phyloP scores from a whole-genome alignment of 2,888 invertebrate genomes.

The Melipona beecheii region DNA sequence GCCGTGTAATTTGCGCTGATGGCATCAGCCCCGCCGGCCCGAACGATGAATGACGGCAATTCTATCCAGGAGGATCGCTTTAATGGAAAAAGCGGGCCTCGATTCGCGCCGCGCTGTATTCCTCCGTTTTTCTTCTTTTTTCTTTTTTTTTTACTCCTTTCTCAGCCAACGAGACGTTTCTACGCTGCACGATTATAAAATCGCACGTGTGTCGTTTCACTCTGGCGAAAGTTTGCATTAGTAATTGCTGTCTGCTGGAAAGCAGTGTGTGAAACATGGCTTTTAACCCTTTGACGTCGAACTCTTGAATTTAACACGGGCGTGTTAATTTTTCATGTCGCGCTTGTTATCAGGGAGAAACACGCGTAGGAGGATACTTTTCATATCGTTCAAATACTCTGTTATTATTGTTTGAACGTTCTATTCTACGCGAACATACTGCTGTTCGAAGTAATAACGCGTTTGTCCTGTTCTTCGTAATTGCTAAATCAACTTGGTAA shows the following conservation, averaged over 20 bases:
- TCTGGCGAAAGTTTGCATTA: not conserved
- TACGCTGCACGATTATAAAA: not conserved
- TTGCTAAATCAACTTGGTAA: no score
- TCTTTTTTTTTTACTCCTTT: no score
- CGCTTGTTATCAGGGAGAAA: no score
- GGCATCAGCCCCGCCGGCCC: constrained; percentile 24
- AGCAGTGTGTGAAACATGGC: not conserved
- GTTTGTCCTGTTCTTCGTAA: no score
- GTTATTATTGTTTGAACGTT: no score
- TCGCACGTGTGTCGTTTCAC: no score
- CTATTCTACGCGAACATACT: no score
- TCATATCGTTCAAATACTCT: no score
- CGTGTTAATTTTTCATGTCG: no score
- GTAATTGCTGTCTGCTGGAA: not conserved
- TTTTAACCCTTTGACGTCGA: not conserved
- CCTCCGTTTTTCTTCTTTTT: not conserved
- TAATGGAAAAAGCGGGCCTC: constrained; percentile 21
- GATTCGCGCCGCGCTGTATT: not conserved
- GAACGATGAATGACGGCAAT: constrained; percentile 34
- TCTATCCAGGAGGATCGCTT: constrained; percentile 17
- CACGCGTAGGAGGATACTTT: no score
- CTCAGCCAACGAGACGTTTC: not conserved
- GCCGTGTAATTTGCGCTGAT: constrained; percentile 38
- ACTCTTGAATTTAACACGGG: no score
- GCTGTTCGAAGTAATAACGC: no score